phyloP scores from a whole-genome alignment of 2,113 vertebrate species.

The Deroptyus accipitrinus region DNA sequence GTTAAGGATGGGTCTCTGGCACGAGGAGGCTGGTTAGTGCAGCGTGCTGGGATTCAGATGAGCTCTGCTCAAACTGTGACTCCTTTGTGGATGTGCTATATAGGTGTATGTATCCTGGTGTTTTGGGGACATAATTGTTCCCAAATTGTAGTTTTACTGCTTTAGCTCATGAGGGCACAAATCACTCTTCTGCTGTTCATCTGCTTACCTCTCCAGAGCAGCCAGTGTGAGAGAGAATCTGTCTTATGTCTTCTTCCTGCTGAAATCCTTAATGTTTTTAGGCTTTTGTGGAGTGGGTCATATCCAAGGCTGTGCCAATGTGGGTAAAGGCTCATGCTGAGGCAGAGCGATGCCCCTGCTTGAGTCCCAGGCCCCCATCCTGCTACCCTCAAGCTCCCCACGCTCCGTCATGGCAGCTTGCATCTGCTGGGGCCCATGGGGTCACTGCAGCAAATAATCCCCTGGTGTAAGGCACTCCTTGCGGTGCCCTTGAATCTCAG shows the following conservation, averaged over 20 bases:
- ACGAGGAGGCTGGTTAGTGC: not conserved
- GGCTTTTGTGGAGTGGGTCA: not conserved
- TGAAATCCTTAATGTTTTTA: not conserved
- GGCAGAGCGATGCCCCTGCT: not conserved
- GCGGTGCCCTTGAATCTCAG: not conserved
- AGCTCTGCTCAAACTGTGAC: not conserved
- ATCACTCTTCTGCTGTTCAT: not conserved
- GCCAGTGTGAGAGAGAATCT: not conserved
- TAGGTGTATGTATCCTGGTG: not conserved
- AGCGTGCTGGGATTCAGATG: not conserved
- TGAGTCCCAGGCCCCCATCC: not conserved
- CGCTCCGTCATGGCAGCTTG: not conserved
- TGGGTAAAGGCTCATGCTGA: not conserved
- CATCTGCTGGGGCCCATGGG: not conserved
- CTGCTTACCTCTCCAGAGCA: not conserved
- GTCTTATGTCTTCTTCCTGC: not conserved
- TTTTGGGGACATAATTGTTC: not conserved
- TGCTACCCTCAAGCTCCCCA: not conserved
- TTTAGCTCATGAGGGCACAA: not conserved
- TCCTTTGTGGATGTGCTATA: not conserved
- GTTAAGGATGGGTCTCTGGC: not conserved
- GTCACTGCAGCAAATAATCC: accelerated
- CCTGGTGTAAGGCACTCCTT: not conserved
- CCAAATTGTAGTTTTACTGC: not conserved
- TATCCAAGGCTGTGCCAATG: not conserved